A percentile compares a stretch with the other conserved stretches of the same genome.
These are phyloP conservation scores for Cosmia pyralina DNA, from an alignment of 2,888 invertebrate species.

Conservation along the genomic window DNA sequence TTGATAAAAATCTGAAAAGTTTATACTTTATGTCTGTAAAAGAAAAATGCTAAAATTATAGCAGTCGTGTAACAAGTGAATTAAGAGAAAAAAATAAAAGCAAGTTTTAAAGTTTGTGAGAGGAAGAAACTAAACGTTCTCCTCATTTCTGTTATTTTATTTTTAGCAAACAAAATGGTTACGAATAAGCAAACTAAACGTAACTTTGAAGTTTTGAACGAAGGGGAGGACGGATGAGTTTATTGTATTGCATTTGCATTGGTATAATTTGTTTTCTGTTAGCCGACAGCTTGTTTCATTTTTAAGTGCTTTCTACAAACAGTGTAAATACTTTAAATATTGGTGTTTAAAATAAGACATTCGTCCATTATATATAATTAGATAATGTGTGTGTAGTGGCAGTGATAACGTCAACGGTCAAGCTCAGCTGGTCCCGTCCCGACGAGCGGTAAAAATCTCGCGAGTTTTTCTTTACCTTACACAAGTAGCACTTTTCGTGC, in stretches of 20 bases:
- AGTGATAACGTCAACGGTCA: conserved; percentile 87
- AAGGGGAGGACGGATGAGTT: conserved; percentile 63
- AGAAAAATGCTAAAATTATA: too few relatives aligned
- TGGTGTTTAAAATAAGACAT: conserved; percentile 44
- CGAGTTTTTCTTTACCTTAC: conserved; percentile 84
- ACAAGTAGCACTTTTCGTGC: conserved; percentile 86
- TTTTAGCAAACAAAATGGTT: conserved; percentile 1
- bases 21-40: background rate
- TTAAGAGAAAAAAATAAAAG: background rate
- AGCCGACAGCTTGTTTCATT: conserved; percentile 56
- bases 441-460: conserved; percentile 88
- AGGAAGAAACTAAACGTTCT: conserved; percentile 33
- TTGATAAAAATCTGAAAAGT: too few relatives aligned
- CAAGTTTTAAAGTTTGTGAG: too few relatives aligned
- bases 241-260: conserved; percentile 62
- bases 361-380: conserved; percentile 48
- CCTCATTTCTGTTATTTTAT: too few relatives aligned
- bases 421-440: conserved; percentile 86
- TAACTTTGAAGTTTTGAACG: conserved; percentile 72
- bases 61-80: too few relatives aligned
- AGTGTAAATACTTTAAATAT: conserved; percentile 39
- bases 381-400: conserved; percentile 70
- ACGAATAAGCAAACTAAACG: conserved; percentile 66
- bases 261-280: conserved; percentile 69
- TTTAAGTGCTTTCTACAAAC: conserved; percentile 36